A percentile compares a stretch with the other conserved stretches of the same genome.
These are phyloP conservation scores for Neolamprologus falcicula DNA, from an alignment of 2,113 vertebrate species.

Conservation along the genomic window DNA sequence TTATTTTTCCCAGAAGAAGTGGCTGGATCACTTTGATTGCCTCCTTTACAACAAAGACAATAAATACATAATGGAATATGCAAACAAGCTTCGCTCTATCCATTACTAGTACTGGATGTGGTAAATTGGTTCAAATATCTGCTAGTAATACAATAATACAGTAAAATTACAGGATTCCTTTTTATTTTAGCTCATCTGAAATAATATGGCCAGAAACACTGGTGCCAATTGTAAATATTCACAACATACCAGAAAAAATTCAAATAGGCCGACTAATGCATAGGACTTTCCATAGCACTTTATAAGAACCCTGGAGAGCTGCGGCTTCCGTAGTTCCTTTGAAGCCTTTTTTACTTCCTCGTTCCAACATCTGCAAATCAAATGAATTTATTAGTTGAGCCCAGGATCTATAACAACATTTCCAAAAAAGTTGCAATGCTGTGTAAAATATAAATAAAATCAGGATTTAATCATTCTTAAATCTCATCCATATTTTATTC, in stretches of 20 bases:
- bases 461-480: not conserved
- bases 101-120: not conserved
- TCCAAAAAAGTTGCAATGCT: not conserved
- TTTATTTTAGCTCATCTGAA: not conserved
- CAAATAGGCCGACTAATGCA: conserved; percentile 77
- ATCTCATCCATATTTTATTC: not conserved
- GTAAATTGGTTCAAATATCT: not conserved
- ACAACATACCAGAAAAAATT: conserved; percentile 76
- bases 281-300: conserved; percentile 85
- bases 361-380: conserved; percentile 72
- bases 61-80: not conserved
- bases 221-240: not conserved
- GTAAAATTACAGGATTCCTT: not conserved
- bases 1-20: conserved; percentile 81
- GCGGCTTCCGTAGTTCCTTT: conserved; percentile 72
- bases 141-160: not conserved
- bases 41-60: conserved; percentile 68
- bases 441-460: not conserved
- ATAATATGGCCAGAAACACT: not conserved
- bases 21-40: conserved; percentile 80
- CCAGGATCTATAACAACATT: not conserved
- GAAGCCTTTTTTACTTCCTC: conserved; percentile 76
- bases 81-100: not conserved
- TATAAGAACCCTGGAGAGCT: conserved; percentile 80
- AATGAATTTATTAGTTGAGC: not conserved